Percentiles rank a stretch among this genome's conserved stretches.
Conservation (phyloP, 2,888 invertebrate species). For the Pogonocherus hispidulus region DNA sequence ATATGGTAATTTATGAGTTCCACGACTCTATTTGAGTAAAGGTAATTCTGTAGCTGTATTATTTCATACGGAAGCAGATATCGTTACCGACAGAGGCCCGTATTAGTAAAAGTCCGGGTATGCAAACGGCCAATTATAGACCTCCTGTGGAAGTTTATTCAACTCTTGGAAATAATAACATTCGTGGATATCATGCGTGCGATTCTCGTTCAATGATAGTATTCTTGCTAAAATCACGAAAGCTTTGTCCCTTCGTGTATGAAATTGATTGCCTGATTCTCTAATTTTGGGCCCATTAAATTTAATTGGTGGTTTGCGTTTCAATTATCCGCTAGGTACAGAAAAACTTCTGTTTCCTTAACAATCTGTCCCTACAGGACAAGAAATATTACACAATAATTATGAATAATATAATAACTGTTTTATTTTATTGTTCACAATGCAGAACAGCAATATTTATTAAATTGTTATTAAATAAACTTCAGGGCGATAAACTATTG, state of each 20-base stretch:
- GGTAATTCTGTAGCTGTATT: conserved; percentile 8
- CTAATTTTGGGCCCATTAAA: background rate
- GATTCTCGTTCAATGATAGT: conserved; percentile 6
- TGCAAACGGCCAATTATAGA: conserved; percentile 27
- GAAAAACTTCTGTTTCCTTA: too few relatives aligned
- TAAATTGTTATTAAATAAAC: too few relatives aligned
- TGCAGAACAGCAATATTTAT: too few relatives aligned
- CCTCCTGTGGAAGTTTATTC: conserved; percentile 25
- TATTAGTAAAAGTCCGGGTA: background rate
- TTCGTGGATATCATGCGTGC: conserved; percentile 6
- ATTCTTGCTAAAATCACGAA: conserved; percentile 9
- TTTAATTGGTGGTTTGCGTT: background rate
- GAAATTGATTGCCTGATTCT: background rate
- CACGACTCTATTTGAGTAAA: background rate
- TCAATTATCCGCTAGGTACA: too few relatives aligned
- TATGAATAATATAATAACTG: too few relatives aligned
- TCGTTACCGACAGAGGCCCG: conserved; percentile 5
- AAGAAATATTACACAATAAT: too few relatives aligned
- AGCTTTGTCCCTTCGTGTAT: background rate
- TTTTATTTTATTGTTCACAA: too few relatives aligned
- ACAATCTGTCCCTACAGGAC: too few relatives aligned
- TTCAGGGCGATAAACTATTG: too few relatives aligned
- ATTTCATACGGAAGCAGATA: conserved; percentile 23
- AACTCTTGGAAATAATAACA: conserved; percentile 18
- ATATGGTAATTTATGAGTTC: conserved; percentile 8